Conservation (phyloP, 2,888 invertebrate species). For the Drosophila anomalata region DNA sequence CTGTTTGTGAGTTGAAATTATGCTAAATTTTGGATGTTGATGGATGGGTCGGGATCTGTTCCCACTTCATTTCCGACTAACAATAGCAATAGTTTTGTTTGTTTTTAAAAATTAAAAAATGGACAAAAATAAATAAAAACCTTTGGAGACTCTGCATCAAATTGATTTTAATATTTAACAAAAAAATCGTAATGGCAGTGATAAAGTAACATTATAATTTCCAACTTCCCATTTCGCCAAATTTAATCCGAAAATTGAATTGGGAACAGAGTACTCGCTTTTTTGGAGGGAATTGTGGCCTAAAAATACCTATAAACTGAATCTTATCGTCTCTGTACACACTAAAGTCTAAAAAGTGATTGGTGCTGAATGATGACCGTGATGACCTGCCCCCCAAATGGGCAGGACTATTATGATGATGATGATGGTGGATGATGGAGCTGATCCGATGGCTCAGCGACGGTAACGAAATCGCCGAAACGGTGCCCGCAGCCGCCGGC, state of each 20-base stretch:
- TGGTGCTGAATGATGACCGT: slow-evolving; percentile 33
- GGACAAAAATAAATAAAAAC: neutral
- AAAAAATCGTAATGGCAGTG: neutral
- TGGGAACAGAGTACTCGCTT: slow-evolving; percentile 10
- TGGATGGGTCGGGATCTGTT: slow-evolving; percentile 6
- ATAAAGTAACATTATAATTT: neutral
- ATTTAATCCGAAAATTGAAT: slow-evolving; percentile 7
- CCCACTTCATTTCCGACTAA: slow-evolving; percentile 6
- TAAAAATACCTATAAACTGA: slow-evolving; percentile 44
- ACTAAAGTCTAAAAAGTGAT: slow-evolving; percentile 39
- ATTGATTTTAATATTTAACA: neutral
- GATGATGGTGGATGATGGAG: slow-evolving; percentile 14
- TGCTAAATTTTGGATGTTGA: slow-evolving; percentile 48
- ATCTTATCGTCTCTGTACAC: slow-evolving; percentile 39
- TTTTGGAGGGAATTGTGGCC: slow-evolving; percentile 41
- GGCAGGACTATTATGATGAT: slow-evolving; percentile 22
- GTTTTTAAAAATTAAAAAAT: neutral
- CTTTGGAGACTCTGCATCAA: slow-evolving; percentile 7
- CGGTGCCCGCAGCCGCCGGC: slow-evolving; percentile 80
- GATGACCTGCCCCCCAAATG: too few relatives aligned
- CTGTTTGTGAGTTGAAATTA: slow-evolving; percentile 47
- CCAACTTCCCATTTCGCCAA: neutral
- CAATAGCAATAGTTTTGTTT: neutral
- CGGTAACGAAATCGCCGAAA: slow-evolving; percentile 83
- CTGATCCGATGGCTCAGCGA: slow-evolving; percentile 69